These are phyloP conservation scores for Eolophus roseicapilla DNA, from an alignment of 2,113 vertebrate genomes.

Conservation along the genomic window DNA sequence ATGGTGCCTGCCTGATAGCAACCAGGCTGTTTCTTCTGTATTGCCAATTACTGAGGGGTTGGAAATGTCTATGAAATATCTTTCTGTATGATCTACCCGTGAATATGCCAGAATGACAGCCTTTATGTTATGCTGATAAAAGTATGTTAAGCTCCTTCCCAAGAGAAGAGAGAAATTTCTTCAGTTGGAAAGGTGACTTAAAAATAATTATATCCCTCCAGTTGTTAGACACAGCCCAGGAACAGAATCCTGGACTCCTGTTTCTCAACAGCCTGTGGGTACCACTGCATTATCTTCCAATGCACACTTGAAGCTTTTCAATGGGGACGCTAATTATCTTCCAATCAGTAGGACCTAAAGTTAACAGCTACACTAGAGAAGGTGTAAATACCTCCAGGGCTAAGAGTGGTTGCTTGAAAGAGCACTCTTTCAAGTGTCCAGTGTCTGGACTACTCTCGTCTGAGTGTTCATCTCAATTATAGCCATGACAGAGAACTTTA, in stretches of 20 bases:
- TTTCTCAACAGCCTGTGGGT: not conserved
- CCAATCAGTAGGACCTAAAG: not conserved
- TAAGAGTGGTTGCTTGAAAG: not conserved
- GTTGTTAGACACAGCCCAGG: not conserved
- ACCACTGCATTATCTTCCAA: not conserved
- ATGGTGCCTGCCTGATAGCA: not conserved
- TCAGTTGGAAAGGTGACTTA: not conserved
- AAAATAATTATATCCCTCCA: not conserved
- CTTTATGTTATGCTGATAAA: not conserved
- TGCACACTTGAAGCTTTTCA: not conserved
- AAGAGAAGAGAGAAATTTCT: not conserved
- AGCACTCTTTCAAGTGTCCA: not conserved
- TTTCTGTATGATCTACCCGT: not conserved
- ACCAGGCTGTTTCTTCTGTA: not conserved
- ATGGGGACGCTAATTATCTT: not conserved
- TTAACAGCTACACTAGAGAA: not conserved
- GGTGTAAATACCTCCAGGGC: not conserved
- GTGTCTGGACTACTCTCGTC: not conserved
- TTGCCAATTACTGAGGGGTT: not conserved
- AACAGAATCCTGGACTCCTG: not conserved
- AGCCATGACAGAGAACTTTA: not conserved
- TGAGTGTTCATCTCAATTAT: not conserved
- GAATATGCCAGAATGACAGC: not conserved
- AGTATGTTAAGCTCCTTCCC: not conserved
- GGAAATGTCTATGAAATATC: not conserved